phyloP scores from a whole-genome alignment of 2,113 vertebrate species.

The Cheilinus undulatus region DNA sequence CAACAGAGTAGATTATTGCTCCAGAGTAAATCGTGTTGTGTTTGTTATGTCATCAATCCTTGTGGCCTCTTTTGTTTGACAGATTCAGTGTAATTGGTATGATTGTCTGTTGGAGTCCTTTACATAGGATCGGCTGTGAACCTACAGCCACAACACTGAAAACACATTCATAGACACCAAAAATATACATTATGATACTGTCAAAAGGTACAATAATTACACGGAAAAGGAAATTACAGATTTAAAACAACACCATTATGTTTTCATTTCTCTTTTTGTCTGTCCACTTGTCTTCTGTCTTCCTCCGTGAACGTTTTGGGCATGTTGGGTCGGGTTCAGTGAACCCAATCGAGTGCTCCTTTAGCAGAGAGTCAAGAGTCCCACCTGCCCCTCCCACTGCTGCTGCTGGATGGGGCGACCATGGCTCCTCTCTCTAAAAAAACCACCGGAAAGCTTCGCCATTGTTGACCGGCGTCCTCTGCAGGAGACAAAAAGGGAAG shows the following conservation, averaged over 20 bases:
- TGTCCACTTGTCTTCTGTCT: conserved; percentile 70
- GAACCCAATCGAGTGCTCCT: conserved; percentile 85
- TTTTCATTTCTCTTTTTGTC: conserved; percentile 79
- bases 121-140: conserved; percentile 86
- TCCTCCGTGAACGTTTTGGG: conserved; percentile 61
- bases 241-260: conserved; percentile 90
- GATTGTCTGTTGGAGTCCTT: conserved; percentile 99
- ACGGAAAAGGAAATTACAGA: conserved; percentile 90
- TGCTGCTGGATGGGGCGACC: conserved; percentile 86
- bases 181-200: conserved; percentile 98
- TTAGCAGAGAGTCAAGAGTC: conserved; percentile 89
- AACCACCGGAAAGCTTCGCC: conserved; percentile 99
- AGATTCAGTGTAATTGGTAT: conserved; percentile 85
- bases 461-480: conserved; percentile 98
- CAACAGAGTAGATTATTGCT: conserved; percentile 96
- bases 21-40: conserved; percentile 85
- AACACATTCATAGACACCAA: conserved; percentile 97
- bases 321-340: conserved; percentile 43
- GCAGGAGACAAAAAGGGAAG: conserved; percentile 83
- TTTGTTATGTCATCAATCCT: conserved; percentile 65
- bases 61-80: conserved; percentile 71
- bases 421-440: conserved; percentile 91
- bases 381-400: conserved; percentile 85
- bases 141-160: conserved; percentile 96
- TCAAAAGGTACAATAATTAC: conserved; percentile 99